phyloP scores from a whole-genome alignment of 64 coral and sea anemone species.

The Montipora efflorescens region DNA sequence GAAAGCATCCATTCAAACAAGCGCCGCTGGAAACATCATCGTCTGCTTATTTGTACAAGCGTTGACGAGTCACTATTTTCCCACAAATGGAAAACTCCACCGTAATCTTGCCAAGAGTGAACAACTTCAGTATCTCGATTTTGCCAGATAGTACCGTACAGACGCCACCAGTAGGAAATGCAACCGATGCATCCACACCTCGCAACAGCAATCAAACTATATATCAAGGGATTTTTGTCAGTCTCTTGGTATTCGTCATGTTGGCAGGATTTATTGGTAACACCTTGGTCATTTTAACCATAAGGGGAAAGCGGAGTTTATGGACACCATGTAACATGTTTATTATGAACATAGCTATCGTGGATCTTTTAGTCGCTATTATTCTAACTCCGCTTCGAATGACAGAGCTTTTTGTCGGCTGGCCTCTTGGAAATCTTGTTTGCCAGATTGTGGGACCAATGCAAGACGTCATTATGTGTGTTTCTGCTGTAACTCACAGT shows the following conservation, averaged over 20 bases:
- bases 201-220: too few species aligned
- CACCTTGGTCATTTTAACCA: constrained; percentile 70
- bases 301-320: constrained; percentile 63
- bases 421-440: constrained; percentile 77
- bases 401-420: constrained; percentile 53
- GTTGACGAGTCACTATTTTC: not conserved
- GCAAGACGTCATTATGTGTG: constrained; percentile 83
- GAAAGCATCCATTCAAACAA: too few species aligned
- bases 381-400: constrained; percentile 58
- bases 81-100: not conserved
- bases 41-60: too few species aligned
- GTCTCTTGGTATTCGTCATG: constrained; percentile 54
- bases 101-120: not conserved
- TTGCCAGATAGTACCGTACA: too few species aligned
- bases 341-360: constrained; percentile 85
- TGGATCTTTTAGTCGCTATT: constrained; percentile 74
- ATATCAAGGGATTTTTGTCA: not conserved
- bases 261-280: constrained; percentile 70
- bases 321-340: constrained; percentile 83
- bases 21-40: too few species aligned
- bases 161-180: not conserved
- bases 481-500: constrained; percentile 84
- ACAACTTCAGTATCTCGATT: not conserved
- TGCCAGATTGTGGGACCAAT: constrained; percentile 71
- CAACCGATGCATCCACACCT: not conserved